A percentile compares a stretch with the other conserved stretches of the same genome.
phyloP scores from a whole-genome alignment of 2,797 vertebrate genomes.

The Morus bassanus region DNA sequence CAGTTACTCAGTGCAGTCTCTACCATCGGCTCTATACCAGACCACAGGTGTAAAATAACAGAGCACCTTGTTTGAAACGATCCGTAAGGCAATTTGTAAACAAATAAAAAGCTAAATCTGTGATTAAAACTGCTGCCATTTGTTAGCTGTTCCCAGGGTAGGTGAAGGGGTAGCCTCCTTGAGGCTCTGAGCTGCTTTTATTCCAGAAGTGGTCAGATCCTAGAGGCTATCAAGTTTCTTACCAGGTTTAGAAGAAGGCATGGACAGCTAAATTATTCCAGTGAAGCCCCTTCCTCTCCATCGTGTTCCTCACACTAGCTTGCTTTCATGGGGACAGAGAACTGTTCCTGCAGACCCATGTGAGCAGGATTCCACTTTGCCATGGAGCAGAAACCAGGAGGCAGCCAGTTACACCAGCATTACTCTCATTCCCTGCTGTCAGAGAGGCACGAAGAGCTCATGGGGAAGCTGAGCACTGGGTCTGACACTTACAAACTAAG shows the following conservation, averaged over 20 bases:
- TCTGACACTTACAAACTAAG: slow-evolving; percentile 16
- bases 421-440: neutral
- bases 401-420: neutral
- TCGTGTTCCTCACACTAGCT: neutral
- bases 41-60: neutral
- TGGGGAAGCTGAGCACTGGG: neutral
- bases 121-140: neutral
- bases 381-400: neutral
- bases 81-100: neutral
- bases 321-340: neutral
- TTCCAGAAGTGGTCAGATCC: neutral
- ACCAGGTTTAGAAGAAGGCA: neutral
- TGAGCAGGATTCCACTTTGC: neutral
- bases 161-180: neutral
- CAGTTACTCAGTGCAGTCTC: neutral
- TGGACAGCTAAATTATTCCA: neutral
- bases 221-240: neutral
- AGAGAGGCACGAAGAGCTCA: neutral
- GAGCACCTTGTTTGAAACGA: neutral
- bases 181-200: neutral
- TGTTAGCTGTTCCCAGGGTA: neutral
- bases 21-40: neutral
- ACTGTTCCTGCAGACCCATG: neutral
- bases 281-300: neutral
- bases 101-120: neutral